Conservation (phyloP, 2,888 invertebrate genomes). For the Mesorhabditis belari region DNA sequence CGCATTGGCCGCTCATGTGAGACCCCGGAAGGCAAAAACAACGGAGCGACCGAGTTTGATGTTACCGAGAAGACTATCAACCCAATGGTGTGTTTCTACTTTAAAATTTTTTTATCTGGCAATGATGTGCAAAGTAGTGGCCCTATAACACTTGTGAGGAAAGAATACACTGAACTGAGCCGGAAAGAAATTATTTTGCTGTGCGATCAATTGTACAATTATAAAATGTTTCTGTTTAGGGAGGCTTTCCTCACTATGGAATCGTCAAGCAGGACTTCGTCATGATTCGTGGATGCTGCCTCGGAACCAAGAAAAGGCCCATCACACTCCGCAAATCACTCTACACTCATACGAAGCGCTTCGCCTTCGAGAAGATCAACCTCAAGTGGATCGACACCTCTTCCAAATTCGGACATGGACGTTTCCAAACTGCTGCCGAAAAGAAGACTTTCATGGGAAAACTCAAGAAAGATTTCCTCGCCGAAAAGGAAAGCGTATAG, state of each 20-base stretch:
- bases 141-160: neutral
- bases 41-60: conserved; percentile 93
- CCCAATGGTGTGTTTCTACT: conserved; percentile 68
- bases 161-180: too few relatives aligned
- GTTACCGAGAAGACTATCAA: conserved; percentile 92
- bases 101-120: too few relatives aligned
- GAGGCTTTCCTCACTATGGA: conserved; percentile 99
- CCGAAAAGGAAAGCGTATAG: conserved; percentile 24
- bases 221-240: conserved; percentile 58
- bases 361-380: conserved; percentile 92
- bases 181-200: too few relatives aligned
- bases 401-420: conserved; percentile 98
- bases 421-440: conserved; percentile 97
- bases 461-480: conserved; percentile 49
- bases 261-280: conserved; percentile 97
- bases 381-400: conserved; percentile 98
- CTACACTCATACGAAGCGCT: conserved; percentile 84
- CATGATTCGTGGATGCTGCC: conserved; percentile 92
- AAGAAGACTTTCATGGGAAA: conserved; percentile 64
- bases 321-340: conserved; percentile 91
- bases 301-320: conserved; percentile 92
- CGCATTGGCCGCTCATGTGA: conserved; percentile 69
- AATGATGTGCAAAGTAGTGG: too few relatives aligned
- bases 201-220: too few relatives aligned
- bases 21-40: conserved; percentile 73